phyloP scores from a whole-genome alignment of 2,888 invertebrate species.

The Mimas tiliae region DNA sequence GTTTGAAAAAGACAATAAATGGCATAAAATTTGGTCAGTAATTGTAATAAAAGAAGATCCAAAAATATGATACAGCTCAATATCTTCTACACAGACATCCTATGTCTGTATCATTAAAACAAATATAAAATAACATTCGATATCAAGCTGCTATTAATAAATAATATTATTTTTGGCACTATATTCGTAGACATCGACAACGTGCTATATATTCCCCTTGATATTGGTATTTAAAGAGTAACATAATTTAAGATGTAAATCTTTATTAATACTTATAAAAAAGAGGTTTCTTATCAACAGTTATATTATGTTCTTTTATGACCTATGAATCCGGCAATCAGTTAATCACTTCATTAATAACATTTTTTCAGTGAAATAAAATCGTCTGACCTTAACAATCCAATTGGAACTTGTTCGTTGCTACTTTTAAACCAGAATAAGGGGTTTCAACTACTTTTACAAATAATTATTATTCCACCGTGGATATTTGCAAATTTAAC shows the following conservation, averaged over 20 bases:
- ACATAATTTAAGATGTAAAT: not conserved
- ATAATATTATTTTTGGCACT: slow-evolving; percentile 8
- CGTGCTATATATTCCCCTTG: slow-evolving; percentile 10
- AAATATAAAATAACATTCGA: slow-evolving; percentile 15
- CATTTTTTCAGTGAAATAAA: not conserved
- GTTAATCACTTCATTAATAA: not conserved
- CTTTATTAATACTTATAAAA: no score
- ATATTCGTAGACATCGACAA: slow-evolving; percentile 13
- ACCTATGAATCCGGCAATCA: not conserved
- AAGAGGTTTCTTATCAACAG: not conserved
- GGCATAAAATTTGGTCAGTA: not conserved
- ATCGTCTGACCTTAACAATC: slow-evolving; percentile 11
- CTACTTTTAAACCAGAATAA: not conserved
- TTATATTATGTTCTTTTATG: not conserved
- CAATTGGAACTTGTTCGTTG: not conserved
- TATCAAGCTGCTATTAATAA: slow-evolving; percentile 15
- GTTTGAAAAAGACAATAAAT: not conserved
- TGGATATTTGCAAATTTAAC: not conserved
- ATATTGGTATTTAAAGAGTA: not conserved
- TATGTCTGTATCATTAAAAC: not conserved
- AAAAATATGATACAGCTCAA: not conserved
- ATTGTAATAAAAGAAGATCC: not conserved
- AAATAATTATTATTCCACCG: not conserved
- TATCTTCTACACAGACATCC: not conserved
- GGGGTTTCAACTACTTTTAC: not conserved